These are phyloP conservation scores for Eubasilissa regina DNA, from an alignment of 1,140 invertebrate species.

Conservation along the genomic window DNA sequence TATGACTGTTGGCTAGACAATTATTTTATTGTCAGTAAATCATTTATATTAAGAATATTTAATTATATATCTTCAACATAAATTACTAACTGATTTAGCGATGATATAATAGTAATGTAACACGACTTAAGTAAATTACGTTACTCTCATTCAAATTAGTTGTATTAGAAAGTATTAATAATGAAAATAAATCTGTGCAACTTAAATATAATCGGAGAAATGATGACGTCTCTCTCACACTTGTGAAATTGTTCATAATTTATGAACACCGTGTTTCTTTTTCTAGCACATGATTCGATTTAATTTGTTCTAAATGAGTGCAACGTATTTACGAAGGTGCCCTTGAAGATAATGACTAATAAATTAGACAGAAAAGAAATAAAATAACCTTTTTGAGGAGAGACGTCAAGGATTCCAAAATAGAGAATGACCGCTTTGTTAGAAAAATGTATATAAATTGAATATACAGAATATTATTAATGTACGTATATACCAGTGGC, in stretches of 20 bases:
- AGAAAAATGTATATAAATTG: neutral
- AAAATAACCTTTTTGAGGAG: conserved; percentile 13
- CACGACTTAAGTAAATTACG: neutral
- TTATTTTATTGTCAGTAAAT: too few relatives aligned
- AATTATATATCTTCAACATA: too few relatives aligned
- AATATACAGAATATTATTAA: too few relatives aligned
- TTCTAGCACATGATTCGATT: conserved; percentile 36
- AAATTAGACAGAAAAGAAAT: conserved; percentile 10
- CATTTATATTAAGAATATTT: too few relatives aligned
- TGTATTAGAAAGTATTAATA: conserved; percentile 27
- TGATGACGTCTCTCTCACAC: conserved; percentile 36
- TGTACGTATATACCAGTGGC: too few relatives aligned
- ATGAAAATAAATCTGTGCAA: conserved; percentile 41
- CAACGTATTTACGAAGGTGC: conserved; percentile 31
- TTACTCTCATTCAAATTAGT: neutral
- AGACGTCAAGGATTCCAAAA: neutral
- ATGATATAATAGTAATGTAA: neutral
- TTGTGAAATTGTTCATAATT: conserved; percentile 28
- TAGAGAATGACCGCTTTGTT: neutral
- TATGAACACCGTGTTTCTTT: conserved; percentile 26
- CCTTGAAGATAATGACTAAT: conserved; percentile 30
- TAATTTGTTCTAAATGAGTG: conserved; percentile 41
- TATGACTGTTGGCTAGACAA: too few relatives aligned
- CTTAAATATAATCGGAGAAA: conserved; percentile 28
- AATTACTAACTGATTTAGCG: too few relatives aligned